phyloP scores from a whole-genome alignment of 2,797 vertebrate genomes.

The Amniataba percoides region DNA sequence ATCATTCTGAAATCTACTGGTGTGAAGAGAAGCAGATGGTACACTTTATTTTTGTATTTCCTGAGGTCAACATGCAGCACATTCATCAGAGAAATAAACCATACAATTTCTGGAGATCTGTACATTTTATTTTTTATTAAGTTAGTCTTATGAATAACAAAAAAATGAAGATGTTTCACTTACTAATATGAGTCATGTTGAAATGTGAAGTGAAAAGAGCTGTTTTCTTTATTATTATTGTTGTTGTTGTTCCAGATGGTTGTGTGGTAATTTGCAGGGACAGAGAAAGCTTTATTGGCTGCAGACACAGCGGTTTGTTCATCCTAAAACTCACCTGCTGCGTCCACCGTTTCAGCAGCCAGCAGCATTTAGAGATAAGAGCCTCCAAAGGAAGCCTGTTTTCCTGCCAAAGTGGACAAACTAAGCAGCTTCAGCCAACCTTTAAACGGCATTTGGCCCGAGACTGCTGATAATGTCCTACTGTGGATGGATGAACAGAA shows the following conservation, averaged over 20 bases:
- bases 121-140: constrained; percentile 39
- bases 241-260: background rate
- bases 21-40: constrained; percentile 47
- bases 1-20: constrained; percentile 41
- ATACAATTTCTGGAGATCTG: constrained; percentile 50
- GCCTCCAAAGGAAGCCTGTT: constrained; percentile 19
- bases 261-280: background rate
- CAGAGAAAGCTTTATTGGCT: constrained; percentile 20
- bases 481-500: constrained; percentile 1
- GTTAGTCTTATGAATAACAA: constrained; percentile 4
- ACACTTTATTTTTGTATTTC: constrained; percentile 71
- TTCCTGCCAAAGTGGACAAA: constrained; percentile 39
- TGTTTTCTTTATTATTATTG: background rate
- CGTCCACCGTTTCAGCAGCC: background rate
- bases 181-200: background rate
- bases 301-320: background rate
- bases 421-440: constrained; percentile 21
- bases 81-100: constrained; percentile 68
- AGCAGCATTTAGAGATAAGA: constrained; percentile 17
- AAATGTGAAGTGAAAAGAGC: background rate
- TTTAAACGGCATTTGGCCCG: constrained; percentile 14
- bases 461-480: background rate
- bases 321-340: constrained; percentile 43
- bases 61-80: constrained; percentile 47
- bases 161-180: background rate